Base-by-base conservation (phyloP, 1,140 invertebrate species). In the Trinorchestia longiramus region DNA sequence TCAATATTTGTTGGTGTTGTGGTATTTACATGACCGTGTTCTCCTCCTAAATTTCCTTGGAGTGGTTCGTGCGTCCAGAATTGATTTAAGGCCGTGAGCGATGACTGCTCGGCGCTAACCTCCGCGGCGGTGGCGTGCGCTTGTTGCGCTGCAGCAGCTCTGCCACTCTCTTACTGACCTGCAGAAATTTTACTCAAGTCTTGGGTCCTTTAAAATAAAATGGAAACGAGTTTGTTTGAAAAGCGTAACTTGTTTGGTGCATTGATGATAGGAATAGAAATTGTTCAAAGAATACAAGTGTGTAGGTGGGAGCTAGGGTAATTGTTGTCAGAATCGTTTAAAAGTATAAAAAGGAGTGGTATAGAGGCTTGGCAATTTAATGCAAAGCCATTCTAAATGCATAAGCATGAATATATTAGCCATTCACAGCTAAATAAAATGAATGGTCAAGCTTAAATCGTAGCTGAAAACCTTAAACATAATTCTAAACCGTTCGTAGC, bases 51-150 rank as follows among this genome's bases (percentile, higher is more conserved):
- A 77, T 77, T 77, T 1, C 28, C 15, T 11, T 77, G 62, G 62
- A 77, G 88, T 43, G 8, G 36, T 90, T 90, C 88, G 88, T 43
- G 88, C 88, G 88, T 90, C 88, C 88, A 90, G 41, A 90, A 90
- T 90, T 90, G 88, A 90, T 90, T 90, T 90, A 90, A 43, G 43
- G 41, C 41, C 88, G 41, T 90, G 88, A 90, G 88, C 88, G 28
- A 90, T 43, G 88, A 41, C 88, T 17, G 0, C 36, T 42, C 43
- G 15, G 88, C 1, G 1, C 11, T 41, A 42, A 42, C 36, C 88
- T 42, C 36, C 43, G 88, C n/a, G 8, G 43, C 41, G 88, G 43
- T 15, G 41, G 36, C 88, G 15, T 41, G 43, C 23, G 88, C 41
- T 90, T 42, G 4, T 90, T 42, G n/a, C 88, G 43, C 4, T 42